Evolutionary conservation across 2,113 vertebrate genomes (phyloP), one percentile per base, ranked within the genome.

Genomic region (Pachycephala philippinensis): DNA sequence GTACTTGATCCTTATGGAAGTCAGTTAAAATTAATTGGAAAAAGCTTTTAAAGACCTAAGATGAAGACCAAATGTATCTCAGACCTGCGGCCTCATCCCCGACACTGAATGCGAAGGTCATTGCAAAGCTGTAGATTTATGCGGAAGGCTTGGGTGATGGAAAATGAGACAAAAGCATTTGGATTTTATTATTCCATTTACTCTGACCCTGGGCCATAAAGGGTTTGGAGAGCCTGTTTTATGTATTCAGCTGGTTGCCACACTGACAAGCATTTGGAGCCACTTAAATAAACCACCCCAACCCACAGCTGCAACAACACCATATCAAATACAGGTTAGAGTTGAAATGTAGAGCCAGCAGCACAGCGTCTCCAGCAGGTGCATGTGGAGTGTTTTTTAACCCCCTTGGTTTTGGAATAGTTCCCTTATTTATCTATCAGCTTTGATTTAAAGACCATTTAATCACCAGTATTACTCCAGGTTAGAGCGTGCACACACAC

Each of bases 141-240:
- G 98, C 98, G 96, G 97, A 98, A 98, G 98, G 98, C 97, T 95
- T 96, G 98, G 97, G 98, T 97, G 98, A 98, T 98, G 98, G 99
- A 99, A 99, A 99, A 99, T 98, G 98, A 99, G 99, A 99, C 99
- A 99, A 99, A 99, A 99, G 99, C 99, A 99, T 99, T 99, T 99
- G 99, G 98, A 99, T 99, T 99, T 99, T 99, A 99, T 99, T 99
- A 99, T 99, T 99, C 98, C 99, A 99, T 99, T 99, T 99, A 99
- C 98, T 99, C 98, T 99, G 98, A 99, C 98, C 99, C 98, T 98
- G 98, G 99, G 99, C 99, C 99, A 98, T 99, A 99, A 99, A 99
- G 98, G 99, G 98, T 99, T 99, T 98, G 99, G 98, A 99, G 99
- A 99, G 99, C 98, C 98, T 99, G 99, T 98, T 99, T 99, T 99